phyloP scores from a whole-genome alignment of 2,113 vertebrate genomes.

The Lamprotornis superbus region DNA sequence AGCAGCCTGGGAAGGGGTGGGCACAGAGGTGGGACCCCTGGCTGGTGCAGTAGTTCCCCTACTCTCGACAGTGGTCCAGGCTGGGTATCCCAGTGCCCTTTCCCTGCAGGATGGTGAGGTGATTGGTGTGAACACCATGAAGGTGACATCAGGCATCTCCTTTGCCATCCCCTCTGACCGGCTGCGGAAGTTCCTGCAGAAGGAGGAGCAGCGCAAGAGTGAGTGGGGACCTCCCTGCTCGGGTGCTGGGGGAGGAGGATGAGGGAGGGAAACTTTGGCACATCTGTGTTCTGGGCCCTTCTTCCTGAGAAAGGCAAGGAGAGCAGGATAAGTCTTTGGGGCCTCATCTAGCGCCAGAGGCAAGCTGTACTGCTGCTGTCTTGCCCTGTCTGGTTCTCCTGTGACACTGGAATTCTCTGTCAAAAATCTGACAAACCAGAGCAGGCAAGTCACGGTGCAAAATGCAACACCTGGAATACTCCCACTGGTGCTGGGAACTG shows the following conservation, averaged over 20 bases:
- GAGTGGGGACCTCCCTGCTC: neutral
- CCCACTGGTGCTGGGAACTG: neutral
- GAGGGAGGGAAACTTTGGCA: neutral
- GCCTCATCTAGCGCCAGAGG: neutral
- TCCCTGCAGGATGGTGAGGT: conserved; percentile 90
- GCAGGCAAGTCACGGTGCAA: neutral
- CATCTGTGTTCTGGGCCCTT: neutral
- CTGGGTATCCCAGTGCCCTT: neutral
- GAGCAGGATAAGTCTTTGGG: neutral
- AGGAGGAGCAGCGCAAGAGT: conserved; percentile 81
- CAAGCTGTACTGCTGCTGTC: neutral
- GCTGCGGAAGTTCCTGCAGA: conserved; percentile 81
- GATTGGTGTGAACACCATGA: conserved; percentile 98
- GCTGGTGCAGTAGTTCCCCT: neutral
- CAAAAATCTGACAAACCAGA: neutral
- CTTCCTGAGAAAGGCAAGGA: neutral
- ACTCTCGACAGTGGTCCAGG: neutral
- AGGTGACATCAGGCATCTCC: conserved; percentile 95
- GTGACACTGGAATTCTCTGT: neutral
- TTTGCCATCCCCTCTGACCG: conserved; percentile 95
- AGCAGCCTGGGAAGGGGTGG: neutral
- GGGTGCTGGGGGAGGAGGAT: neutral
- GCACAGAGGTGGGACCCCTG: accelerated
- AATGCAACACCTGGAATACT: neutral
- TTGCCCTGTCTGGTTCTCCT: neutral